A percentile compares a stretch with the other conserved stretches of the same genome.
Evolutionary conservation across 2,888 invertebrate species (phyloP).

Genomic region (Trissolcus brochymenae): DNA sequence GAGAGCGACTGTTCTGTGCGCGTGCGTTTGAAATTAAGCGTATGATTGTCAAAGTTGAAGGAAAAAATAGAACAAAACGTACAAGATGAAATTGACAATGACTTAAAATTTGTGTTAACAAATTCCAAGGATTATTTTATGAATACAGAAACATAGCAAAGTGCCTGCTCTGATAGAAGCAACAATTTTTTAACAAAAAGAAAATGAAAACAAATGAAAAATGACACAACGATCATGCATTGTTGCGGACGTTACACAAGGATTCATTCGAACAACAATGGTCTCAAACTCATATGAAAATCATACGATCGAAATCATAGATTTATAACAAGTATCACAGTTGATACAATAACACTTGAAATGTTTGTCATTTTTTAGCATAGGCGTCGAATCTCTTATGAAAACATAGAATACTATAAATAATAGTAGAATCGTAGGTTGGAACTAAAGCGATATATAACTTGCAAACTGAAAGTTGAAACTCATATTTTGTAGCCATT

Average conservation of each 20-base stretch:
- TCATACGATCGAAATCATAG: too few relatives aligned
- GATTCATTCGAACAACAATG: not conserved
- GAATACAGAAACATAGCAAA: constrained; percentile 71
- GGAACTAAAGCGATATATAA: too few relatives aligned
- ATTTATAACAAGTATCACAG: too few relatives aligned
- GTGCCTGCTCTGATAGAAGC: constrained; percentile 71
- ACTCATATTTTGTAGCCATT: too few relatives aligned
- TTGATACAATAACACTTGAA: constrained; percentile 4
- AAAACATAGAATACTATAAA: too few relatives aligned
- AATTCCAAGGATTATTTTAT: constrained; percentile 46
- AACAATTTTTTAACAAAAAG: constrained; percentile 45
- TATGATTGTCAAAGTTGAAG: constrained; percentile 27
- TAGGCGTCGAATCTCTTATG: constrained; percentile 20
- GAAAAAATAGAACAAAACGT: constrained; percentile 1
- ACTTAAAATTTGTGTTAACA: constrained; percentile 33
- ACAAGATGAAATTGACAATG: not conserved
- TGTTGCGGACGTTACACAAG: constrained; percentile 35
- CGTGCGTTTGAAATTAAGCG: constrained; percentile 48
- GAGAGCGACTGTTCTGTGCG: constrained; percentile 35
- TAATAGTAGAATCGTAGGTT: too few relatives aligned
- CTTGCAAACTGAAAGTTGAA: too few relatives aligned
- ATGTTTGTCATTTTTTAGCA: constrained; percentile 12
- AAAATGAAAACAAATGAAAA: constrained; percentile 8
- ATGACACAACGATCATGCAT: constrained; percentile 43
- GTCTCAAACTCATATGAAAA: not conserved